These are phyloP conservation scores for Philonicus albiceps DNA, from an alignment of 2,888 invertebrate genomes.

Conservation along the genomic window DNA sequence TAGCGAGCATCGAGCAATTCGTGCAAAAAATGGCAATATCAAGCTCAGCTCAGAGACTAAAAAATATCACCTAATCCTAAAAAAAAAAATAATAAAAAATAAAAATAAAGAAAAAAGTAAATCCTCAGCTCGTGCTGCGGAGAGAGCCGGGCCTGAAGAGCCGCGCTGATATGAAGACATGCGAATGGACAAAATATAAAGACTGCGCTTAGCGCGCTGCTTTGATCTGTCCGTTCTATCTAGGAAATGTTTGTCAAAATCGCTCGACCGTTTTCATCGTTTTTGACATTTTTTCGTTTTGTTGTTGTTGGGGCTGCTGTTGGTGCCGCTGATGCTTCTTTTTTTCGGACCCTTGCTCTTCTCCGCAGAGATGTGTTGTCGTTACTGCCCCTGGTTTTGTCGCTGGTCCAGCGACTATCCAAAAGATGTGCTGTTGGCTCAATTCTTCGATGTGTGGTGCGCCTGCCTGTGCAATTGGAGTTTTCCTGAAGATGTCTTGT, in stretches of 20 bases:
- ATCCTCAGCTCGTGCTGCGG: slow-evolving; percentile 24
- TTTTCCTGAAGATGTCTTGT: not conserved
- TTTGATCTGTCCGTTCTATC: slow-evolving; percentile 64
- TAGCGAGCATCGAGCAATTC: not conserved
- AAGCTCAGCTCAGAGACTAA: not conserved
- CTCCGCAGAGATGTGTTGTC: not conserved
- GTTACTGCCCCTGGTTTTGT: not conserved
- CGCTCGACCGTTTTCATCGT: slow-evolving; percentile 63
- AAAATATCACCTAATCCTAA: not conserved
- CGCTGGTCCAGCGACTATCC: not conserved
- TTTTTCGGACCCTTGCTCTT: slow-evolving; percentile 26
- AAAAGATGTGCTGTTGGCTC: not conserved
- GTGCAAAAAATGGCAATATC: not conserved
- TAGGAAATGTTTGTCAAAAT: slow-evolving; percentile 65
- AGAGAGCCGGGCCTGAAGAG: not conserved
- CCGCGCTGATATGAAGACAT: slow-evolving; percentile 36
- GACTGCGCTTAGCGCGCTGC: slow-evolving; percentile 51
- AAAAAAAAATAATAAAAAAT: no score
- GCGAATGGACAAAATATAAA: slow-evolving; percentile 53
- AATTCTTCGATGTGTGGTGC: not conserved
- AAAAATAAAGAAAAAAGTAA: no score
- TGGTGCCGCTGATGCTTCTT: slow-evolving; percentile 47
- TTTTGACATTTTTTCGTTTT: slow-evolving; percentile 60
- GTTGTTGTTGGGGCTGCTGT: not conserved
- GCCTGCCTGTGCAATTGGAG: not conserved